Conservation (phyloP, 2,888 invertebrate species). For the Anaspis maculata region DNA sequence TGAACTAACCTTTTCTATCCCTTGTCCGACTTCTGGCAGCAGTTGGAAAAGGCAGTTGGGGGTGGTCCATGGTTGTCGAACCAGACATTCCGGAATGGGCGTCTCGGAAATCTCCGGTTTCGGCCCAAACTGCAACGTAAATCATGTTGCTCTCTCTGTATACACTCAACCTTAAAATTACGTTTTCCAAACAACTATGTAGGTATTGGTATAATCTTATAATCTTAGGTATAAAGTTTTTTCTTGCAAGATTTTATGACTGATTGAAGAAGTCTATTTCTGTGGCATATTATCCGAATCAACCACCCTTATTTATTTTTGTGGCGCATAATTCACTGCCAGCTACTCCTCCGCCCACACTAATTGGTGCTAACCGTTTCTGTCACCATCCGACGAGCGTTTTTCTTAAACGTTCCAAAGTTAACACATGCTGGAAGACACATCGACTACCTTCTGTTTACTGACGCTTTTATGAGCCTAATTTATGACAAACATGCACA, state of each 20-base stretch:
- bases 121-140: slow-evolving; percentile 76
- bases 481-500: slow-evolving; percentile 24
- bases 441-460: slow-evolving; percentile 33
- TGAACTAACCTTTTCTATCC: slow-evolving; percentile 65
- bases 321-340: slow-evolving; percentile 21
- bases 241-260: no score
- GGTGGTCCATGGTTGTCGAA: slow-evolving; percentile 52
- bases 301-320: no score
- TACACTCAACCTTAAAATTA: slow-evolving; percentile 8
- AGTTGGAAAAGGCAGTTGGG: slow-evolving; percentile 64
- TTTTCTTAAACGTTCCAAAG: slow-evolving; percentile 27
- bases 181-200: no score
- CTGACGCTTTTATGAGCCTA: slow-evolving; percentile 35
- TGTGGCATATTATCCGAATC: no score
- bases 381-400: slow-evolving; percentile 29
- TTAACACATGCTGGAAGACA: slow-evolving; percentile 31
- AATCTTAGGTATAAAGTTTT: no score
- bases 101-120: slow-evolving; percentile 81
- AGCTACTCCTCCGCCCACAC: slow-evolving; percentile 19
- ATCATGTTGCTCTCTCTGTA: slow-evolving; percentile 28
- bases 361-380: slow-evolving; percentile 27
- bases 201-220: no score
- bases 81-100: slow-evolving; percentile 59
- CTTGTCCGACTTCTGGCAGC: slow-evolving; percentile 51
- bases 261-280: no score